phyloP scores from a whole-genome alignment of 2,888 invertebrate genomes.

The Melinaea marsaeus region DNA sequence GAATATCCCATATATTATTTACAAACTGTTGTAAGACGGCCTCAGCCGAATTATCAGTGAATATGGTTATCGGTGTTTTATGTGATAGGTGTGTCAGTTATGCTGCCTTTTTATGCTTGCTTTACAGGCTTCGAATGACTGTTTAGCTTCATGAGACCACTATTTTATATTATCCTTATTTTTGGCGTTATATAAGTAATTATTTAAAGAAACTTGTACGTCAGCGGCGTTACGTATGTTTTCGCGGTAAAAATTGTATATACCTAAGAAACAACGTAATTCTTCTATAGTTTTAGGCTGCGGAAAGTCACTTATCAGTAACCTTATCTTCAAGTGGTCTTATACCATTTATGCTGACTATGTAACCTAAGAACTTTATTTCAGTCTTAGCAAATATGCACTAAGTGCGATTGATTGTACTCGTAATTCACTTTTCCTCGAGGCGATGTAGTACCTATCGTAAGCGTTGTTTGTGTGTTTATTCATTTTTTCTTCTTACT shows the following conservation, averaged over 20 bases:
- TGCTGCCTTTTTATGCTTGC: too few relatives aligned
- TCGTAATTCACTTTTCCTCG: background rate
- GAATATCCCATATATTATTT: background rate
- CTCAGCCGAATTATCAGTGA: constrained; percentile 35
- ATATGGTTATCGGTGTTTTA: background rate
- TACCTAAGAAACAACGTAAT: too few relatives aligned
- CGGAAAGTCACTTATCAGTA: constrained; percentile 17
- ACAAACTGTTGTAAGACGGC: constrained; percentile 41
- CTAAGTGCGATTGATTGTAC: constrained; percentile 10
- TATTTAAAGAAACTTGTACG: too few relatives aligned
- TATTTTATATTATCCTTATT: too few relatives aligned
- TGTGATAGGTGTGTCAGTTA: too few relatives aligned
- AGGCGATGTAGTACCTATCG: constrained; percentile 1
- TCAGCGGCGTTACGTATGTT: too few relatives aligned
- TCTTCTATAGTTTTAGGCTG: constrained; percentile 7
- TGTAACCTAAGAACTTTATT: constrained; percentile 25
- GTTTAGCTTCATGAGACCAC: too few relatives aligned
- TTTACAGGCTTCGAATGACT: too few relatives aligned
- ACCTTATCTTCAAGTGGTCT: constrained; percentile 21
- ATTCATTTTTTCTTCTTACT: background rate
- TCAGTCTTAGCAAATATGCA: constrained; percentile 23
- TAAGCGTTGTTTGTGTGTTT: background rate
- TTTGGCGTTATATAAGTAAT: too few relatives aligned
- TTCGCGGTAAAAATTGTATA: too few relatives aligned
- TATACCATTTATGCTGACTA: constrained; percentile 17